Conservation (phyloP, 2,888 invertebrate genomes). For the Cheilosia soror region DNA sequence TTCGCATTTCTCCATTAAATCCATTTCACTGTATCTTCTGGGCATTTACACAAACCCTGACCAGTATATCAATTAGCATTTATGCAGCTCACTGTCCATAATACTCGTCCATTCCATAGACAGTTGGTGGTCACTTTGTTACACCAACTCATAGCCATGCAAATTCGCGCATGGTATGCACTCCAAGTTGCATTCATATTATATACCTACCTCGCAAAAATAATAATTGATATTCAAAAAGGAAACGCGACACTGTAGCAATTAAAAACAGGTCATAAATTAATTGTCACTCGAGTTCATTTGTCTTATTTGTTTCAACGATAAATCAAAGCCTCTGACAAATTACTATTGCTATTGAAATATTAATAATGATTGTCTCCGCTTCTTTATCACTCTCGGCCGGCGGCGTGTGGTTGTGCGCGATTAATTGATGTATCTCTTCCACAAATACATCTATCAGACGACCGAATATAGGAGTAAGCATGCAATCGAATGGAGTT, state of each 20-base stretch:
- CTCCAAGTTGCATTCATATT: constrained; percentile 5
- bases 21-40: constrained; percentile 23
- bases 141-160: constrained; percentile 43
- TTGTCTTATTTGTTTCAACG: constrained; percentile 61
- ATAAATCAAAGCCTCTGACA: constrained; percentile 70
- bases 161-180: constrained; percentile 16
- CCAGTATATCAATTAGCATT: constrained; percentile 70
- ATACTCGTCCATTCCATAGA: constrained; percentile 46
- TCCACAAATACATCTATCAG: constrained; percentile 4
- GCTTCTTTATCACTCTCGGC: constrained; percentile 55
- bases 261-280: constrained; percentile 74
- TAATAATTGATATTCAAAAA: constrained; percentile 72
- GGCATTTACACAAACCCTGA: constrained; percentile 62
- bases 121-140: constrained; percentile 61
- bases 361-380: constrained; percentile 66
- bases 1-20: constrained; percentile 39
- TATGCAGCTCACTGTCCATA: constrained; percentile 40
- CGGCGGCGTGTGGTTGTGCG: not conserved
- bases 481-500: constrained; percentile 54
- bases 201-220: constrained; percentile 19
- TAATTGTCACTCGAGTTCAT: constrained; percentile 72
- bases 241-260: constrained; percentile 67
- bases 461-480: not conserved
- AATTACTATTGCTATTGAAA: constrained; percentile 69
- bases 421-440: constrained; percentile 22